A percentile compares a stretch with the other conserved stretches of the same genome.
These are phyloP conservation scores for Hemibagrus wyckioides DNA, from an alignment of 2,113 vertebrate species.

Conservation along the genomic window DNA sequence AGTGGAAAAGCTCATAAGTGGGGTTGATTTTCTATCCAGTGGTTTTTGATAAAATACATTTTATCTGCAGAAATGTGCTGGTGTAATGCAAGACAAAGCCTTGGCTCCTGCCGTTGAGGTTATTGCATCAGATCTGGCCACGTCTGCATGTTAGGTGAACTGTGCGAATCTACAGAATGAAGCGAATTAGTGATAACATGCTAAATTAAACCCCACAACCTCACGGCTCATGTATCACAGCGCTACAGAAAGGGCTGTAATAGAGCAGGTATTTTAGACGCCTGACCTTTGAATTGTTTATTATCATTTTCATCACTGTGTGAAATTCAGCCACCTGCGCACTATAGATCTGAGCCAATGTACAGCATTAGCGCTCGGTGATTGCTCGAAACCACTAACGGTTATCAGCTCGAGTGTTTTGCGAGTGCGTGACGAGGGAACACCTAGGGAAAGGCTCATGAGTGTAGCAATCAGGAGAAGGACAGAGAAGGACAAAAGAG, in stretches of 20 bases:
- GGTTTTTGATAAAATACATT: constrained; percentile 18
- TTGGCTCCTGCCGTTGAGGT: constrained; percentile 3
- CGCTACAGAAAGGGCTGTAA: constrained; percentile 12
- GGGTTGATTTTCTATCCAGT: neutral
- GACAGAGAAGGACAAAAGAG: constrained; percentile 3
- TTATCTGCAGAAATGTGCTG: neutral
- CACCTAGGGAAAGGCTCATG: neutral
- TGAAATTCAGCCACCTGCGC: constrained; percentile 36
- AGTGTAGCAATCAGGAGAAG: constrained; percentile 8
- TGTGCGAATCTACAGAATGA: constrained; percentile 32
- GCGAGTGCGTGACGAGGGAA: neutral
- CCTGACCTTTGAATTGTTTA: constrained; percentile 37
- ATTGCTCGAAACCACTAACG: neutral
- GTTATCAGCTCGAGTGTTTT: constrained; percentile 9
- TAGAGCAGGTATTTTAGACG: constrained; percentile 22
- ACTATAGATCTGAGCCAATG: constrained; percentile 10
- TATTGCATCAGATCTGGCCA: constrained; percentile 37
- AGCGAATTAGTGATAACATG: constrained; percentile 18
- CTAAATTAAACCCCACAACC: constrained; percentile 41
- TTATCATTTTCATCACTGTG: constrained; percentile 35
- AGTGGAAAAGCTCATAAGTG: constrained; percentile 19
- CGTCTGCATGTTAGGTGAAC: constrained; percentile 22
- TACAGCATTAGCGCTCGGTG: constrained; percentile 6
- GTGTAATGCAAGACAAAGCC: constrained; percentile 15
- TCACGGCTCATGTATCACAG: constrained; percentile 27